Base-by-base conservation (phyloP, 2,888 invertebrate genomes). In the Caenorhabditis virilis region DNA sequence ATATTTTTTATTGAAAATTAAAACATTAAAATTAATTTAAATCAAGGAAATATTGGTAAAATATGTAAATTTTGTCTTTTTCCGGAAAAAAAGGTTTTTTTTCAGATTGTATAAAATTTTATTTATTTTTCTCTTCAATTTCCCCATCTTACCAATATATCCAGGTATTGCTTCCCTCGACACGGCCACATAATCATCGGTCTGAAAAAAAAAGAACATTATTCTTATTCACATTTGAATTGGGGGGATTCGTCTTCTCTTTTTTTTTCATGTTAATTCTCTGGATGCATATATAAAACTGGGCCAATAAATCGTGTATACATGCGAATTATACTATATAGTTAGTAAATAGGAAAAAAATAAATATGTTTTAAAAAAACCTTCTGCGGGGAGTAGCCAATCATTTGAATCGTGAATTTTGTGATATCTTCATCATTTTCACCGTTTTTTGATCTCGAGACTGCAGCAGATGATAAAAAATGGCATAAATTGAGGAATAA, bases 111-210 rank as follows among this genome's bases (percentile, higher is more conserved):
- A 20, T 46, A 38, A 41, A 23, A 27, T 25, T 36, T 47, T 47
- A 30, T 15, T 26, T 15, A 20, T 27, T 11, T 47, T 47, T 30
- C 15, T 22, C 15, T 30, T 30, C 30, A 13, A 30, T 16, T 13
- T 43, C 43, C 25, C 23, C n/a, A 16, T 30, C 57, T 61, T 26
- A 76, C 80, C 79, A 45, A 82, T 78, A 59, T 82, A 82, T 46
- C 82, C 82, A 51, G 81, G 70, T 38, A 73, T 68, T 27, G 73
- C 82, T 49, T 75, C 70, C 16, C 74, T 65, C 0, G 77, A 65
- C 3, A 82, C 77, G 9, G 80, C 76, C 27, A 82, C 82, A 52
- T 82, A 81, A 55, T 81, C 81, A 56, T 81, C 81, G 18, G 66
- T 67, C 80, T 80, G 52, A 13, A 74, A 67, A 26, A 36, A 27